phyloP scores from a whole-genome alignment of 2,797 vertebrate species.

The Loriculus beryllinus region DNA sequence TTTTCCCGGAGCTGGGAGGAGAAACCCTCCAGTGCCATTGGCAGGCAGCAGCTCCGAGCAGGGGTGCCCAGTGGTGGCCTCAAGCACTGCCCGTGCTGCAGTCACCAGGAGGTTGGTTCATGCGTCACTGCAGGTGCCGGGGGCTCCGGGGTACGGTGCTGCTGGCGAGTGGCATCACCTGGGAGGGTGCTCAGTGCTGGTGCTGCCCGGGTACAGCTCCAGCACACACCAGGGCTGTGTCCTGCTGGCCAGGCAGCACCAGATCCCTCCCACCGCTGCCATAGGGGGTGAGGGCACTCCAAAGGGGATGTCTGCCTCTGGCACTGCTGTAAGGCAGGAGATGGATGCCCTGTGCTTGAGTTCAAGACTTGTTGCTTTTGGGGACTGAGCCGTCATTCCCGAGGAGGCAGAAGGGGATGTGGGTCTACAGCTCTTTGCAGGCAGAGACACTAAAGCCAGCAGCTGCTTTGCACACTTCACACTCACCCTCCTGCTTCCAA shows the following conservation, averaged over 20 bases:
- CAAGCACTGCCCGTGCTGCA: fast-evolving
- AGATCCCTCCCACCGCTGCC: neutral
- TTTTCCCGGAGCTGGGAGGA: neutral
- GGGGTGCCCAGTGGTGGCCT: neutral
- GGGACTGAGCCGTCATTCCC: fast-evolving
- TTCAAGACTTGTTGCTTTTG: neutral
- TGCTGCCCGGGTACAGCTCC: neutral
- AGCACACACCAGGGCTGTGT: fast-evolving
- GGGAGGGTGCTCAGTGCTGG: neutral
- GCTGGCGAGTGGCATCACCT: fast-evolving
- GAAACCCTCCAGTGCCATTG: neutral
- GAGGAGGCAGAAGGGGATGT: neutral
- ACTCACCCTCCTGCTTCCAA: neutral
- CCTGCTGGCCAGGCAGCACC: fast-evolving
- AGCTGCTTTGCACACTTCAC: neutral
- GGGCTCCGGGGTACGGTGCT: fast-evolving
- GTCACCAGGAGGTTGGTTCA: fast-evolving
- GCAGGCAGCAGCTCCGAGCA: fast-evolving
- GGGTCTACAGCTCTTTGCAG: neutral
- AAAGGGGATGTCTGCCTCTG: fast-evolving
- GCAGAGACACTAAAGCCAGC: neutral
- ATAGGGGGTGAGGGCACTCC: fast-evolving
- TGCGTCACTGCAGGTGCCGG: fast-evolving
- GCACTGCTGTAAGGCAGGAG: neutral
- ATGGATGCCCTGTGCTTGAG: neutral